phyloP scores from a whole-genome alignment of 2,113 vertebrate genomes.

The Chrysemys picta region DNA sequence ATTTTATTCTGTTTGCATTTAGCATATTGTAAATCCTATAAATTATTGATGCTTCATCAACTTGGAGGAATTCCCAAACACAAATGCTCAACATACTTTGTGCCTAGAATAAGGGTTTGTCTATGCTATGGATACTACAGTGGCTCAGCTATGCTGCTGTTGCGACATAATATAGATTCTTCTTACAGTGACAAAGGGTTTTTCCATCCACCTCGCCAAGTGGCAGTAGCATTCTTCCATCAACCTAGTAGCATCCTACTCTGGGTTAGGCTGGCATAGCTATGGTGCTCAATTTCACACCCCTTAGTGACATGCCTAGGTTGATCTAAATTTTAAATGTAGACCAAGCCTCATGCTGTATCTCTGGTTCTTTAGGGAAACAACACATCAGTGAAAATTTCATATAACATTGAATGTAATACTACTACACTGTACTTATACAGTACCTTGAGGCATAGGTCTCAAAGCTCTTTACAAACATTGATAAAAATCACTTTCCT shows the following conservation, averaged over 20 bases:
- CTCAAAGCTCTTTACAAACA: neutral
- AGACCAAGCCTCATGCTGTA: neutral
- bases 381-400: neutral
- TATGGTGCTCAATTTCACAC: neutral
- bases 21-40: neutral
- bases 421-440: accelerated
- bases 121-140: neutral
- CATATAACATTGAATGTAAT: neutral
- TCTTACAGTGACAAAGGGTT: neutral
- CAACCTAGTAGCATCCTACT: neutral
- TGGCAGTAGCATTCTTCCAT: neutral
- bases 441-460: neutral
- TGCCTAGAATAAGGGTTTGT: too few relatives aligned
- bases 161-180: neutral
- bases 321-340: neutral
- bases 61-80: neutral
- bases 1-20: neutral
- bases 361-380: neutral
- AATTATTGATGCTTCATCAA: neutral
- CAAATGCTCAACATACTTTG: neutral
- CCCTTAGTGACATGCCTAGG: neutral
- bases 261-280: neutral
- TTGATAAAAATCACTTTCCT: neutral
- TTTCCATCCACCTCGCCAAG: neutral
- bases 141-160: neutral